Conservation (phyloP, 2,113 vertebrate species). For the Silurus asotus region DNA sequence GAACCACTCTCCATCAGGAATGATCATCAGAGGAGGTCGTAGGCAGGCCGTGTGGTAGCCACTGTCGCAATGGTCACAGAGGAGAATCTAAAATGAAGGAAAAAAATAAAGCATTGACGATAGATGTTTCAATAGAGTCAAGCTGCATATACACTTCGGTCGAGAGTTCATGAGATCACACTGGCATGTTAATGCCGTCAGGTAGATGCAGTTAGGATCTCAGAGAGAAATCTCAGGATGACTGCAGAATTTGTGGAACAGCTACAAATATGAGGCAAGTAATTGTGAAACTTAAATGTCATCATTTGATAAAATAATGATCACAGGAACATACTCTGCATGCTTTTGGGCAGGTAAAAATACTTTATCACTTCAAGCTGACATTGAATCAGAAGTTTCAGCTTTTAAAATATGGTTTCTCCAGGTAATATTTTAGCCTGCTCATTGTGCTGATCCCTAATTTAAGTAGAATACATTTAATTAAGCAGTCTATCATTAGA, state of each 20-base stretch:
- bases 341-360: not conserved
- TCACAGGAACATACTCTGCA: no score
- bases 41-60: conserved; percentile 97
- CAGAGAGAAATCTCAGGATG: no score
- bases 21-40: conserved; percentile 93
- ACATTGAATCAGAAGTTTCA: not conserved
- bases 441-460: not conserved
- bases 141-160: not conserved
- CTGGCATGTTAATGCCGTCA: no score
- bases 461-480: not conserved
- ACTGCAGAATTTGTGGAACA: not conserved
- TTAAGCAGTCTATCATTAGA: not conserved
- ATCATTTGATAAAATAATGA: no score
- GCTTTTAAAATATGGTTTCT: not conserved
- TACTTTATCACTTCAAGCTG: not conserved
- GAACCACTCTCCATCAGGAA: conserved; percentile 98
- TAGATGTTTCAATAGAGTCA: not conserved
- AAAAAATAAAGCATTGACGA: not conserved
- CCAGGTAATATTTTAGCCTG: not conserved
- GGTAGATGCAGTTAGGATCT: no score
- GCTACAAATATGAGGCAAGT: not conserved
- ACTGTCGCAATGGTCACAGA: conserved; percentile 92
- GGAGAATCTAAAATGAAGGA: conserved; percentile 80
- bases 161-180: no score
- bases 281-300: no score